Conservation (phyloP, 2,797 vertebrate genomes). For the Tachyglossus aculeatus region DNA sequence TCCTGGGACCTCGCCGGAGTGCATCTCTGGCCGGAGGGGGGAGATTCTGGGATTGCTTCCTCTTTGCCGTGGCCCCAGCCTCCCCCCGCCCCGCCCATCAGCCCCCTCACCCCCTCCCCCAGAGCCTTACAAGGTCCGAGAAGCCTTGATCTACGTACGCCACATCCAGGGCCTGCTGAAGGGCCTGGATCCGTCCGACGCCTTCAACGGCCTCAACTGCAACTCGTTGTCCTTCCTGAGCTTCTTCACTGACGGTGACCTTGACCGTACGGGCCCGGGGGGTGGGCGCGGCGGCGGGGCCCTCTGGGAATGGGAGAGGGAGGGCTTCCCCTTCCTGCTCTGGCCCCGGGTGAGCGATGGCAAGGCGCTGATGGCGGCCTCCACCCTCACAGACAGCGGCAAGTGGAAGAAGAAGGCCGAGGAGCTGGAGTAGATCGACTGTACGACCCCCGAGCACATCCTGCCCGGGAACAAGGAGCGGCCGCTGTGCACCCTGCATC, state of each 20-base stretch:
- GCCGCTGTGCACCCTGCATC: too few species aligned
- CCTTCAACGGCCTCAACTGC: constrained; percentile 98
- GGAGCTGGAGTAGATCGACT: constrained; percentile 97
- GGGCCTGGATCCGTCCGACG: constrained; percentile 95
- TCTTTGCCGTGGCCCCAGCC: background rate
- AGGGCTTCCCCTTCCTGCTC: too few species aligned
- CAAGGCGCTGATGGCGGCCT: too few species aligned
- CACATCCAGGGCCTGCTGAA: constrained; percentile 98
- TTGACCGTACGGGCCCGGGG: constrained; percentile 92
- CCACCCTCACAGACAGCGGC: too few species aligned
- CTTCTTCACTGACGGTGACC: constrained; percentile 94
- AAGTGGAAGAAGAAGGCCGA: too few species aligned
- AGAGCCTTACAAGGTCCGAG: constrained; percentile 97
- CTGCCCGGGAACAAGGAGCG: constrained; percentile 95
- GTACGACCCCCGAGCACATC: too few species aligned
- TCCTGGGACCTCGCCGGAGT: too few species aligned
- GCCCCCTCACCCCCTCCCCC: background rate
- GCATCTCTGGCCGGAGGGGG: too few species aligned
- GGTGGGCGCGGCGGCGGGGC: too few species aligned
- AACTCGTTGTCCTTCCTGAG: constrained; percentile 97
- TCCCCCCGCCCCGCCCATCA: background rate
- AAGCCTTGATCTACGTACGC: constrained; percentile 97
- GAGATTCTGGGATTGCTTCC: too few species aligned
- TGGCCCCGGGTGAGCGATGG: too few species aligned
- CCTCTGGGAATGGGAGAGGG: too few species aligned